Percentiles rank a stretch among this genome's conserved stretches.
Conservation (phyloP, 1,140 invertebrate genomes). For the Paraescarpia echinospica region DNA sequence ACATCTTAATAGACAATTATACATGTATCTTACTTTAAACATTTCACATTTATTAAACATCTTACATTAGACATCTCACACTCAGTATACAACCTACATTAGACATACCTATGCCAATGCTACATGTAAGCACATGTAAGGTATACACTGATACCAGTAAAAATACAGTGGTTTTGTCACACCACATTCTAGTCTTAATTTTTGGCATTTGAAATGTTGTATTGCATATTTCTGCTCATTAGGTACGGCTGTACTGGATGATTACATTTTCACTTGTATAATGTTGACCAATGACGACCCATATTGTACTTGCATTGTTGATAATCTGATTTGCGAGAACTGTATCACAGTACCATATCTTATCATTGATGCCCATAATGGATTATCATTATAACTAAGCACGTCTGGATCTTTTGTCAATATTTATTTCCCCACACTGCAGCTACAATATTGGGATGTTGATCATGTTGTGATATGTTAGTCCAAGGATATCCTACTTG, state of each 20-base stretch:
- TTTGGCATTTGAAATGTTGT: neutral
- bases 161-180: too few relatives aligned
- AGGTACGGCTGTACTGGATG: too few relatives aligned
- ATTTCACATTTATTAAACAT: too few relatives aligned
- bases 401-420: neutral
- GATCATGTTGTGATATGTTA: neutral
- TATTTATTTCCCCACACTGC: neutral
- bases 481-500: neutral
- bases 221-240: too few relatives aligned
- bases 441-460: too few relatives aligned
- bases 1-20: too few relatives aligned
- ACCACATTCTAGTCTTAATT: too few relatives aligned
- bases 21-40: too few relatives aligned
- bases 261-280: neutral
- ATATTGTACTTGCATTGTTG: conserved; percentile 19
- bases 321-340: neutral
- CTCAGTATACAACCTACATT: neutral
- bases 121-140: too few relatives aligned
- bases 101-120: too few relatives aligned
- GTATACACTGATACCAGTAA: too few relatives aligned
- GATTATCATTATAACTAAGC: neutral
- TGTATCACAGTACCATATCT: neutral
- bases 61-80: too few relatives aligned
- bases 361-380: neutral
- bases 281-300: neutral